Evolutionary conservation across 1,140 invertebrate genomes (phyloP), one percentile per base, ranked within the genome.

Genomic region (Ostrea edulis): DNA sequence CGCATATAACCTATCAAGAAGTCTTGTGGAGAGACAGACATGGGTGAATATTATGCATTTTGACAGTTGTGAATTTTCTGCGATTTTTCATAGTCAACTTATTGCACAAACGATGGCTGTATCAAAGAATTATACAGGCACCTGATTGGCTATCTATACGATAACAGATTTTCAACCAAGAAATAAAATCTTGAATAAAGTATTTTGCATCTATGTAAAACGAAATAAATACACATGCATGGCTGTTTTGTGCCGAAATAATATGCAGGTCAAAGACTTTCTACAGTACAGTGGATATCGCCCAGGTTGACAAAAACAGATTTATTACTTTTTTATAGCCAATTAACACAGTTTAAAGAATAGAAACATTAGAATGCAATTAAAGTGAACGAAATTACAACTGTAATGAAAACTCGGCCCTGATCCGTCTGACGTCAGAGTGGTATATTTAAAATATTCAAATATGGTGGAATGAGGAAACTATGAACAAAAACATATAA

Each of bases 361-460:
- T 71, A 35, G 9, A 71, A 71, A 71, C 29, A 71, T 71, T 71
- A 29, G 22, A 71, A 71, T 71, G 29, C 22, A 71, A 71, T 29
- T 71, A 29, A 71, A 29, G 55, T 62, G 17, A 62, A 62, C 55
- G 55, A 62, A 62, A 71, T 29, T 71, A 9, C 29, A 11, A 25
- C 9, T 71, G 68, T 71, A 71, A 71, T 71, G 25, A 29, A 29
- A 29, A 35, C 29, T 29, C 5, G 22, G 25, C 14, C 12, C 25
- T 11, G n/a, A 25, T 71, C 68, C 4, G 11, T 71, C 14, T 71
- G 68, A 71, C 68, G 68, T 71, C 68, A 71, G 22, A 29, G 25
- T 29, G 25, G 68, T 71, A 71, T 2, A 71, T 29, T 71, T 29
- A 29, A 29, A 25, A 71, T 8, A 71, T 62, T n/a, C 5, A 14